phyloP scores from a whole-genome alignment of 2,797 vertebrate species.

The Tympanoctomys barrerae region DNA sequence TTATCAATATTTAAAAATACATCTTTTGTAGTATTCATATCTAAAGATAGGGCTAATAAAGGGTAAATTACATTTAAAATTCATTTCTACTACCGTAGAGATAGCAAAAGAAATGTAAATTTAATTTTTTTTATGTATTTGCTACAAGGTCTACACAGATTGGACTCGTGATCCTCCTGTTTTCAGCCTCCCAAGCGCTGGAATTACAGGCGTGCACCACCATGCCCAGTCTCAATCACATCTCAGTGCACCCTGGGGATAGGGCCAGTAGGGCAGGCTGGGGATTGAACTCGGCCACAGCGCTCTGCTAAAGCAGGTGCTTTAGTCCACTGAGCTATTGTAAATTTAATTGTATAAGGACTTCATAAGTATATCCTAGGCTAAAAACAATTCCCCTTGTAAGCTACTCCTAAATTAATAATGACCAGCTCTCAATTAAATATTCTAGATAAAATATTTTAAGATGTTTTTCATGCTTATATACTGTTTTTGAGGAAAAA shows the following conservation, averaged over 20 bases:
- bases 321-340: too few relatives aligned
- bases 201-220: too few relatives aligned
- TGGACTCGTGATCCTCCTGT: too few relatives aligned
- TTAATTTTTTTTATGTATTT: background rate
- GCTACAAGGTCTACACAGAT: too few relatives aligned
- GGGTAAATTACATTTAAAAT: background rate
- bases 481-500: background rate
- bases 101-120: background rate
- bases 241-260: too few relatives aligned
- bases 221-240: too few relatives aligned
- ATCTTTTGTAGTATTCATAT: background rate
- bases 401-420: constrained; percentile 1
- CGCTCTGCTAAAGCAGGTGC: too few relatives aligned
- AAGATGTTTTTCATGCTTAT: background rate
- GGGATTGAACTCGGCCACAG: too few relatives aligned
- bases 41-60: background rate
- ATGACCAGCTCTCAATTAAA: background rate
- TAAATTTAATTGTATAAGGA: background rate
- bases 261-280: too few relatives aligned
- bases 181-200: too few relatives aligned
- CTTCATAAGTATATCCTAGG: background rate
- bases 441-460: constrained; percentile 1
- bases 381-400: background rate
- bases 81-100: background rate
- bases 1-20: constrained; percentile 15